Conservation (phyloP, 2,113 vertebrate species). For the Micronycteris hirsuta region DNA sequence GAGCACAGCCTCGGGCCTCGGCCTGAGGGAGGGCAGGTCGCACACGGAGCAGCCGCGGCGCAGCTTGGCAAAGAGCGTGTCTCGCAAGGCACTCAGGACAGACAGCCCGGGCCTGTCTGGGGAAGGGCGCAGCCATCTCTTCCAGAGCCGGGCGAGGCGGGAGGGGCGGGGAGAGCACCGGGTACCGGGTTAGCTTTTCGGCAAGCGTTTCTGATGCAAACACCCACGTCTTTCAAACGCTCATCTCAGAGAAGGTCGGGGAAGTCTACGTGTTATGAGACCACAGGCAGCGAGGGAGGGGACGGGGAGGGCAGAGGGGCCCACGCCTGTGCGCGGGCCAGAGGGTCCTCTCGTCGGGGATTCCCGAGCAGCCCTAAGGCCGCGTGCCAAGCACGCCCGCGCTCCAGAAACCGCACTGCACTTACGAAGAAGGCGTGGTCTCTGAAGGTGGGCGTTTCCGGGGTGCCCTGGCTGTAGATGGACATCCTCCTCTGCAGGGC, state of each 20-base stretch:
- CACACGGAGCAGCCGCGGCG: slow-evolving; percentile 94
- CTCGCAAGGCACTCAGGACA: slow-evolving; percentile 92
- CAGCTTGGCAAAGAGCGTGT: slow-evolving; percentile 94
- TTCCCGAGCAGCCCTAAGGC: background rate
- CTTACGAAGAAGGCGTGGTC: slow-evolving; percentile 96
- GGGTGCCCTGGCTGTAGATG: slow-evolving; percentile 96
- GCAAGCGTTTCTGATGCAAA: background rate
- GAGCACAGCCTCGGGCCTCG: slow-evolving; percentile 91
- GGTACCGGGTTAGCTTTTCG: background rate
- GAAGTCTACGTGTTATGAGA: background rate
- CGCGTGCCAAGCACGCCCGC: background rate
- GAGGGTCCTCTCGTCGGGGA: background rate
- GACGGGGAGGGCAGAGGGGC: no score
- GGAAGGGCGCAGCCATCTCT: slow-evolving; percentile 90
- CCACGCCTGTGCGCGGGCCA: no score
- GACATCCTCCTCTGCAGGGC: slow-evolving; percentile 95
- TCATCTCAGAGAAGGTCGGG: background rate
- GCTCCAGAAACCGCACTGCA: slow-evolving; percentile 53
- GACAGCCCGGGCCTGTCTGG: slow-evolving; percentile 89
- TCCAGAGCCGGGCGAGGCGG: slow-evolving; percentile 81
- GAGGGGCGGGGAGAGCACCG: slow-evolving; percentile 74
- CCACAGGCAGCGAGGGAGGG: no score
- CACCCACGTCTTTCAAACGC: background rate
- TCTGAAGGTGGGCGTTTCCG: slow-evolving; percentile 95
- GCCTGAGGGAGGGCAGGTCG: slow-evolving; percentile 94